Percentiles rank a stretch among this genome's conserved stretches.
phyloP scores from a whole-genome alignment of 64 coral and sea anemone species.

The Porites lutea region DNA sequence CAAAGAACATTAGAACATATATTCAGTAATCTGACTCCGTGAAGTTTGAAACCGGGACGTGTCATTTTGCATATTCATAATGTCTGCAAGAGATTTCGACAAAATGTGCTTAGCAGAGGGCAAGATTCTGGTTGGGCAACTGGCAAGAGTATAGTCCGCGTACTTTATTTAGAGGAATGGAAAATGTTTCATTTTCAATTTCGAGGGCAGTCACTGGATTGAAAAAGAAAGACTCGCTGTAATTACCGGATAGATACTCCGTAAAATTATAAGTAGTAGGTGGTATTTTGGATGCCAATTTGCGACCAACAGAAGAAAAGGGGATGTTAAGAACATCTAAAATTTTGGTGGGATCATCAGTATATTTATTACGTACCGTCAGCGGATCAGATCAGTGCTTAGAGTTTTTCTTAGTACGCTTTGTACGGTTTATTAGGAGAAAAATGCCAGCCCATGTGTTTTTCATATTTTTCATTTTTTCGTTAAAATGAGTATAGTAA shows the following conservation, averaged over 20 bases:
- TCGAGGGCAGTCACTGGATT: neutral
- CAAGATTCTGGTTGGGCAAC: conserved; percentile 13
- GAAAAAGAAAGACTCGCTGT: conserved; percentile 47
- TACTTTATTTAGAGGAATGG: conserved; percentile 33
- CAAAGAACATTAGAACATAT: too few relatives aligned
- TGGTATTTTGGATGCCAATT: conserved; percentile 36
- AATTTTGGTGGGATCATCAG: conserved; percentile 16
- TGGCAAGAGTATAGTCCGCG: conserved; percentile 36
- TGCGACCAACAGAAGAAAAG: conserved; percentile 35
- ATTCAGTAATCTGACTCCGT: too few relatives aligned
- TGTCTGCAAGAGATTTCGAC: neutral
- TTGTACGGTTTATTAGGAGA: neutral
- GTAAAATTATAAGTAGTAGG: neutral
- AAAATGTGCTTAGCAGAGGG: neutral
- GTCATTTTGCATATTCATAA: neutral
- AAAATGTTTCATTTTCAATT: conserved; percentile 28
- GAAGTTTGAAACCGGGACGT: too few relatives aligned
- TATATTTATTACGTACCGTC: neutral
- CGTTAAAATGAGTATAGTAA: conserved; percentile 37
- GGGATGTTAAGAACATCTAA: conserved; percentile 34
- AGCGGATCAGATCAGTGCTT: conserved; percentile 2
- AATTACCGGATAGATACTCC: conserved; percentile 28
- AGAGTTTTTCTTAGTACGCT: neutral
- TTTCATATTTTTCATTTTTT: conserved; percentile 63
- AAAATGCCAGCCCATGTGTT: conserved; percentile 52